Base-by-base conservation (phyloP, 2,797 vertebrate species). In the Halcyon leucocephala region DNA sequence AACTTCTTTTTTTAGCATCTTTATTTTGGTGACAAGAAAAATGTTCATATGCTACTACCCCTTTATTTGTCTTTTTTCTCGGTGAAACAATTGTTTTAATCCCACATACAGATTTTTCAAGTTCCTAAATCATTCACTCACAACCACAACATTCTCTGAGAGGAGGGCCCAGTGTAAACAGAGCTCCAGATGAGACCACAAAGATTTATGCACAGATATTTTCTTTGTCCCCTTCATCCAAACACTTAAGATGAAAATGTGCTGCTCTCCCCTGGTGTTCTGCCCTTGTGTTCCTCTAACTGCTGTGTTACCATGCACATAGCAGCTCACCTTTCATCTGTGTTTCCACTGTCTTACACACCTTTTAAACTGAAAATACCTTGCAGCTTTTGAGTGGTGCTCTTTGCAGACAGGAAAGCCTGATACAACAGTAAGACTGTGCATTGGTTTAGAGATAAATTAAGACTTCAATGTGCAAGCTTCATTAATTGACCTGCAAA, bases 111-210 rank as follows among this genome's bases (percentile, higher is more conserved):
- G 71, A 94, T 97, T 95, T 92, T 93, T 93, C 55, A 77, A 44
- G 92, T 94, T 94, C 93, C 74, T 89, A 87, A 77, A 84, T 85
- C 90, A 72, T 29, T 89, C 57, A 44, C 82, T 93, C 83, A 89
- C 60, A 85, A 86, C 89, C 95, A 94, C 95, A 94, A n/a, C 41
- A 70, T 92, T 96, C 64, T 92, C 78, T 21, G 52, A 89, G 78
- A 94, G 64, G 58, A 93, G 83, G 28, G 54, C 39, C 77, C 77
- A 86, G 67, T 37, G 31, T 70, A 92, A 94, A 69, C 35, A 97
- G 62, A 89, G 70, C 83, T 90, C 74, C 86, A 86, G 84, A 84
- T 74, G 93, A 89, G 55, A 37, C 88, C 80, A 69, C 81, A 87
- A 66, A 79, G 82, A 73, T 54, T 80, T 80, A 80, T 42, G 67